Base-by-base conservation (phyloP, 2,797 vertebrate genomes). In the Erpetoichthys calabaricus region DNA sequence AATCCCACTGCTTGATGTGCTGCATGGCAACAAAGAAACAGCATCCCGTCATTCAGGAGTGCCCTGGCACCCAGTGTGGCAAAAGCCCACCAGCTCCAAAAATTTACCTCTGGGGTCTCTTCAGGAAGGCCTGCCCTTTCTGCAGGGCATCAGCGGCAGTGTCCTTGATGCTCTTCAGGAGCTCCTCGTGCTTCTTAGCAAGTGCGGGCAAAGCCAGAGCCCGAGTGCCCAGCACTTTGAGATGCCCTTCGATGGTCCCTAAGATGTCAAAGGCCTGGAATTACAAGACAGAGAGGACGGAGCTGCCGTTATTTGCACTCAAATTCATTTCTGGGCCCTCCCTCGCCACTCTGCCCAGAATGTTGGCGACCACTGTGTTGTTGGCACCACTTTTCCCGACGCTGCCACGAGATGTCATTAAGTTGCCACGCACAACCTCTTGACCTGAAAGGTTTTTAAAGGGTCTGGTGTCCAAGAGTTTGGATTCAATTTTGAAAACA, bases 191-290 rank as follows among this genome's bases (percentile, higher is more conserved):
- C 62, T 75, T 82, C 8, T 9, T 67, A 53, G 75, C 74, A 68
- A 80, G 69, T 50, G 72, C 42, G 59, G 80, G 67, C 56, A 80
- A 69, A 56, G 56, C 64, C 64, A 81, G 70, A 46, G 57, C 66
- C 73, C 86, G 78, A 46, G 72, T 73, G 69, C 73, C 66, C 67
- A 83, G 67, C 41, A 65, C 69, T 71, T 87, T 83, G 66, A 73
- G 56, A 60, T 79, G 81, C 67, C 68, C 74, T 66, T 90, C 86
- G 44, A 85, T 72, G 63, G 62, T 70, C 69, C 77, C 81, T 65
- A 90, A 71, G 62, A 69, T 63, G 67, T 84, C 80, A 77, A 87
- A 80, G 43, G 83, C 81, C 89, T 91, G 68, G 2, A 7, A 42
- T 25, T 25, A 25, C 25, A 25, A 25, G 25, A 25, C 25, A 25